These are phyloP conservation scores for Perccottus glenii DNA, from an alignment of 2,113 vertebrate species.

Conservation along the genomic window DNA sequence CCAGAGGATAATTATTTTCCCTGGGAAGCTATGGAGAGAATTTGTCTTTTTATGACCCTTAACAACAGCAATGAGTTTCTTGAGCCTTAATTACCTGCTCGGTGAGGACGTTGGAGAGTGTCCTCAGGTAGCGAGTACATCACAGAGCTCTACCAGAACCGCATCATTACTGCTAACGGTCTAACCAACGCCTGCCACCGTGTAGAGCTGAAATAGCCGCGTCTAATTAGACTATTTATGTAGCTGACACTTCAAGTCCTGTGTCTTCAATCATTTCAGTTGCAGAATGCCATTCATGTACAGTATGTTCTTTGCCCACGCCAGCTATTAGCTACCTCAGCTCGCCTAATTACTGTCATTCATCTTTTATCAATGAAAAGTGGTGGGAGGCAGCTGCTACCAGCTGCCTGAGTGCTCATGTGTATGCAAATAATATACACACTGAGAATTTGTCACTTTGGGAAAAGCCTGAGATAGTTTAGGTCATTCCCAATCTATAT, in stretches of 20 bases:
- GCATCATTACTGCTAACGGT: constrained; percentile 27
- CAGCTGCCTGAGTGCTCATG: constrained; percentile 29
- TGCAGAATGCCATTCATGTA: constrained; percentile 63
- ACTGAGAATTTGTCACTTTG: constrained; percentile 20
- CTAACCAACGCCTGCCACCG: constrained; percentile 16
- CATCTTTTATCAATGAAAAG: constrained; percentile 72
- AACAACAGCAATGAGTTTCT: neutral
- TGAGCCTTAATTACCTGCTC: neutral
- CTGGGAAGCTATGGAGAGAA: neutral
- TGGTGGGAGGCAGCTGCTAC: constrained; percentile 61
- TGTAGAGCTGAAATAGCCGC: constrained; percentile 47
- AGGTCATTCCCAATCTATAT: neutral
- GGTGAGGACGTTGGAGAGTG: neutral
- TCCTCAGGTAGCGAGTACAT: neutral
- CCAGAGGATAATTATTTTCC: neutral
- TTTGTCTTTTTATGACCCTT: neutral
- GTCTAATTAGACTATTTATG: constrained; percentile 72
- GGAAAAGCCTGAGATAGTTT: constrained; percentile 3
- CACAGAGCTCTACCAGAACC: constrained; percentile 10
- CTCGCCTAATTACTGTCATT: constrained; percentile 78
- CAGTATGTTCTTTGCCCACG: constrained; percentile 61
- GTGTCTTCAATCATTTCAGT: constrained; percentile 66
- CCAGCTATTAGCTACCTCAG: constrained; percentile 71
- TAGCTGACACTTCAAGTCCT: constrained; percentile 58
- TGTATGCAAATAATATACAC: constrained; percentile 34